Base-by-base conservation (phyloP, 2,113 vertebrate species). In the Pyrgilauda ruficollis region DNA sequence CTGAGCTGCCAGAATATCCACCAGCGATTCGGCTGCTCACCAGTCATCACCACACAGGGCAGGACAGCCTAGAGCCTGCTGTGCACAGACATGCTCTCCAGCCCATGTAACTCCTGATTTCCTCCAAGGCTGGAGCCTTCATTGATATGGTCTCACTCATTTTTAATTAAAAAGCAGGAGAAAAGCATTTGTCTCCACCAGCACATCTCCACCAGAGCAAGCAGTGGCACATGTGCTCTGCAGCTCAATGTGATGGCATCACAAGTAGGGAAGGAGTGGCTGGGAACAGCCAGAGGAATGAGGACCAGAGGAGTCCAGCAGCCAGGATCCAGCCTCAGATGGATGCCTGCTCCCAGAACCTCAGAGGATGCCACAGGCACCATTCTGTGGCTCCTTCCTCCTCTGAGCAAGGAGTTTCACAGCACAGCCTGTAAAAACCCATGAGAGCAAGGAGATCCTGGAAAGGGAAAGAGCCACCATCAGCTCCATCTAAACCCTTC, bases 111-210 rank as follows among this genome's bases (percentile, higher is more conserved):
- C 22, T 73, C 55, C 79, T 59, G 15, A 28, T 22, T 84, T 75
- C 52, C 52, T 44, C 24, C 21, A 17, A 30, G 72, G 35, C 33
- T 63, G 52, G 21, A 67, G 47, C 27, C 28, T 74, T 61, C 3
- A 7, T 1, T 61, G 52, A 55, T 68, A 81, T 0, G 1, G 31
- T 41, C n/a, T 77, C 0, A 0, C 5, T 84, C 3, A 15, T 75
- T 87, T 93, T 89, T 75, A 78, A 46, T 46, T 46, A 39, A 86
- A 89, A 94, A 73, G 43, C 53, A 78, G 53, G 24, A 87, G 8
- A 39, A 85, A 64, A 67, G 4, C 8, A 74, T 68, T 61, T 4
- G 0, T 66, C 37, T 50, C 52, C 64, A 67, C 11, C 50, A 76
- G 66, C 33, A 82, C 56, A 58, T 18, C 35, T 87, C 83, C 47